phyloP scores from a whole-genome alignment of 2,888 invertebrate species.

The Chrysolina oricalcia region DNA sequence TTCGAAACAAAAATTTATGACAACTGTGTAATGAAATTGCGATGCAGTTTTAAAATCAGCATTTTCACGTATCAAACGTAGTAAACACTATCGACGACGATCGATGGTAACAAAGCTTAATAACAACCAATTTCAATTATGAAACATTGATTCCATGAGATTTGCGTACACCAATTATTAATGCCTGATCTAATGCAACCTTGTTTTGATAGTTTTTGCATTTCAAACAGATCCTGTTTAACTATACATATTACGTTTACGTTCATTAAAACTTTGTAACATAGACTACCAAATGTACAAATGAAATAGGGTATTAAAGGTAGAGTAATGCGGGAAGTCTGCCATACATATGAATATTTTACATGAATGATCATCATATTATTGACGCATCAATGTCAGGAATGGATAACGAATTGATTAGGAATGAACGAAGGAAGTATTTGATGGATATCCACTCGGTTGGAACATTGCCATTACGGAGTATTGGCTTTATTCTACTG shows the following conservation, averaged over 20 bases:
- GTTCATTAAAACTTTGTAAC: neutral
- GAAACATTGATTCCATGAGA: no score
- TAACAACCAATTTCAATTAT: no score
- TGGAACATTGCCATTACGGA: constrained; percentile 4
- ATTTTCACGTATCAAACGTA: no score
- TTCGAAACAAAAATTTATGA: no score
- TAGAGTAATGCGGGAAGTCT: constrained; percentile 6
- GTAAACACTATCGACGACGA: no score
- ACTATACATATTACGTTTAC: neutral
- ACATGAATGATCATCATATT: constrained; percentile 28
- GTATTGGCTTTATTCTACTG: neutral
- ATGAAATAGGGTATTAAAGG: neutral
- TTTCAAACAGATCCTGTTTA: no score
- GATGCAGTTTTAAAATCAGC: no score
- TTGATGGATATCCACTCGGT: neutral
- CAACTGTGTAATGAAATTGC: no score
- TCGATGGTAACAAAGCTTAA: no score
- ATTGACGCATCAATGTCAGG: constrained; percentile 21
- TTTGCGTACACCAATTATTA: no score
- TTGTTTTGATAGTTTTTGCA: neutral
- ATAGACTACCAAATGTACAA: neutral
- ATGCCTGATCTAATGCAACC: neutral
- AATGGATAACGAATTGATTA: constrained; percentile 14
- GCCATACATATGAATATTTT: constrained; percentile 11
- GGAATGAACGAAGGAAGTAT: constrained; percentile 8